A percentile compares a stretch with the other conserved stretches of the same genome.
Evolutionary conservation across 92 coral and sea anemone genomes (phyloP).

Genomic region (Bergia puertoricense): DNA sequence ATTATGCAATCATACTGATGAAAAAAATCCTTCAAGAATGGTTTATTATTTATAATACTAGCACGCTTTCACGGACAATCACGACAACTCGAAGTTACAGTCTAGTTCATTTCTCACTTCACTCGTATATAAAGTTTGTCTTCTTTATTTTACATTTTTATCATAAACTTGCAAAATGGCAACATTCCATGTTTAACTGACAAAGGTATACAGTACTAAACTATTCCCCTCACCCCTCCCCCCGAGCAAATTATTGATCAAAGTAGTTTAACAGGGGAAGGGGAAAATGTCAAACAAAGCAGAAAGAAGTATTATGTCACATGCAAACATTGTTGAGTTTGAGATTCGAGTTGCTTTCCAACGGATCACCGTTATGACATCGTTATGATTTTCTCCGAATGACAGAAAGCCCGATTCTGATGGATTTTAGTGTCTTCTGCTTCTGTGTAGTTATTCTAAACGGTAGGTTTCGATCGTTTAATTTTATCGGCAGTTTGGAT

Average conservation of each 20-base stretch:
- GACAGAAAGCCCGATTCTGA: not conserved
- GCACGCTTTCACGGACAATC: too few species aligned
- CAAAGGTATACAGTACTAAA: too few species aligned
- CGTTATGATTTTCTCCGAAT: not conserved
- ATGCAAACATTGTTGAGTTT: not conserved
- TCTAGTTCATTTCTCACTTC: too few species aligned
- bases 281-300: not conserved
- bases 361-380: not conserved
- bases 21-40: too few species aligned
- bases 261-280: not conserved
- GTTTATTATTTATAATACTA: too few species aligned
- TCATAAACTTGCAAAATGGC: too few species aligned
- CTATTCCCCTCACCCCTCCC: not conserved
- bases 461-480: constrained; percentile 12
- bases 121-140: too few species aligned
- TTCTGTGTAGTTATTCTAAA: constrained; percentile 14
- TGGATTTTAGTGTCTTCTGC: not conserved
- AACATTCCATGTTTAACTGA: too few species aligned
- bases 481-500: not conserved
- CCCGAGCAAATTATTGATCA: not conserved
- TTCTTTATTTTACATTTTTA: too few species aligned
- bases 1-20: too few species aligned
- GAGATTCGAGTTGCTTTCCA: too few species aligned
- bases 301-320: not conserved
- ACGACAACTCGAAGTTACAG: too few species aligned